Conservation (phyloP, 2,113 vertebrate genomes). For the Elachura formosa region DNA sequence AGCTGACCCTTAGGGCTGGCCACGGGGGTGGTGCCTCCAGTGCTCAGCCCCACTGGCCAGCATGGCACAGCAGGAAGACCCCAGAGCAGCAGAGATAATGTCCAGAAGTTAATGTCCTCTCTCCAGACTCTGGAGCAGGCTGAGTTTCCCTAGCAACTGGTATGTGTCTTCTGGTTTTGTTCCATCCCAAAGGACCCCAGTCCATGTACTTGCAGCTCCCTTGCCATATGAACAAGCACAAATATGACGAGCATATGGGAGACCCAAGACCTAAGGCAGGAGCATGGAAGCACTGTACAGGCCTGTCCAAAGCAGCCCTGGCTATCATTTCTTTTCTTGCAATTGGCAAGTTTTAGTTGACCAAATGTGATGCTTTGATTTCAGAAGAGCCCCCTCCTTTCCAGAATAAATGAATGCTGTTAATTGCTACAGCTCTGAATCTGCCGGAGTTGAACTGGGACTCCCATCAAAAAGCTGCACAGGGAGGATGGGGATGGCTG, state of each 20-base stretch:
- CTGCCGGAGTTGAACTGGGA: background rate
- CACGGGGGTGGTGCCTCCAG: accelerated
- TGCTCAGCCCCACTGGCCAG: background rate
- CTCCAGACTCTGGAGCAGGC: background rate
- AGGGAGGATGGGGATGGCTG: background rate
- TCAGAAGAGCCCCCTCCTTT: background rate
- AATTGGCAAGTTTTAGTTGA: background rate
- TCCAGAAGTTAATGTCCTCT: background rate
- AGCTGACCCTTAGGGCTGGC: background rate
- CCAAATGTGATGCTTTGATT: background rate
- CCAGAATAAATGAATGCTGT: background rate
- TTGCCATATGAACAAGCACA: accelerated
- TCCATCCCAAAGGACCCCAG: background rate
- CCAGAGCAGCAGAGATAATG: background rate
- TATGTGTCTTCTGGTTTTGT: background rate
- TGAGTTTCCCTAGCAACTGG: background rate
- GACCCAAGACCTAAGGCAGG: background rate
- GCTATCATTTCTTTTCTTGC: background rate
- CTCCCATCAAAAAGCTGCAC: background rate
- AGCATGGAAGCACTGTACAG: accelerated
- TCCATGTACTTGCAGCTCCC: background rate
- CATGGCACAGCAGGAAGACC: background rate
- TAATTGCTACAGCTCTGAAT: background rate
- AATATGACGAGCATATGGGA: accelerated
- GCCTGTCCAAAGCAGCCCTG: background rate